Evolutionary conservation across 2,113 vertebrate genomes (phyloP).

Genomic region (Oreotrochilus melanogaster): DNA sequence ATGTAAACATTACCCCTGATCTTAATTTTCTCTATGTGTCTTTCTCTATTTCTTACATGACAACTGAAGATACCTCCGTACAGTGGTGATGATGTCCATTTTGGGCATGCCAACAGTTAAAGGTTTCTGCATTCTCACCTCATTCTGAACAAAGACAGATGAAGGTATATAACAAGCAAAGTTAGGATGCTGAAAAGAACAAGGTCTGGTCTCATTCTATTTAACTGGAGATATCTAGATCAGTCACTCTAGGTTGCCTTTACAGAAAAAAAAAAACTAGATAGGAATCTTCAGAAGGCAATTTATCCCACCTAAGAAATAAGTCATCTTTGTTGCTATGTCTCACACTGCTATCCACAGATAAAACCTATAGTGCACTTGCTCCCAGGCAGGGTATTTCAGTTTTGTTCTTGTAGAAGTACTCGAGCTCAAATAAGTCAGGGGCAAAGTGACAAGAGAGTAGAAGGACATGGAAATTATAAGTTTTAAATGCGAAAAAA

Average conservation of each 20-base stretch:
- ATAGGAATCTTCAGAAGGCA: not conserved
- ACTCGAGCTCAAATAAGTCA: not conserved
- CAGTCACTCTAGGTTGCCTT: not conserved
- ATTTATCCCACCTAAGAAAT: not conserved
- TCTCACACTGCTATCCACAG: not conserved
- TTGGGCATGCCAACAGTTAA: not conserved
- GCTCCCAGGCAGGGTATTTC: not conserved
- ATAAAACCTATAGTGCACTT: not conserved
- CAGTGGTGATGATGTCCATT: not conserved
- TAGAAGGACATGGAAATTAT: not conserved
- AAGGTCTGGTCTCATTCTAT: not conserved
- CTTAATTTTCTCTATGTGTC: not conserved
- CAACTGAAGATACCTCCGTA: not conserved
- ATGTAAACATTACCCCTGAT: not conserved
- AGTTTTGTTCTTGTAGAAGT: not conserved
- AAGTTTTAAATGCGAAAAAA: not conserved
- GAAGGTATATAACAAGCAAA: not conserved
- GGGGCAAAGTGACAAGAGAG: not conserved
- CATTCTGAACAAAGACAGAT: not conserved
- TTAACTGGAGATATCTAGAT: not conserved
- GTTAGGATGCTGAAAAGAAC: rapidly evolving
- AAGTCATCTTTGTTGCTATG: not conserved
- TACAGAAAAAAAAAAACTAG: not conserved
- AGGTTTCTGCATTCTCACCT: not conserved
- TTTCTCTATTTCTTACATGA: not conserved